Evolutionary conservation across 2,888 invertebrate genomes (phyloP).

Genomic region (Orchesella flavescens): DNA sequence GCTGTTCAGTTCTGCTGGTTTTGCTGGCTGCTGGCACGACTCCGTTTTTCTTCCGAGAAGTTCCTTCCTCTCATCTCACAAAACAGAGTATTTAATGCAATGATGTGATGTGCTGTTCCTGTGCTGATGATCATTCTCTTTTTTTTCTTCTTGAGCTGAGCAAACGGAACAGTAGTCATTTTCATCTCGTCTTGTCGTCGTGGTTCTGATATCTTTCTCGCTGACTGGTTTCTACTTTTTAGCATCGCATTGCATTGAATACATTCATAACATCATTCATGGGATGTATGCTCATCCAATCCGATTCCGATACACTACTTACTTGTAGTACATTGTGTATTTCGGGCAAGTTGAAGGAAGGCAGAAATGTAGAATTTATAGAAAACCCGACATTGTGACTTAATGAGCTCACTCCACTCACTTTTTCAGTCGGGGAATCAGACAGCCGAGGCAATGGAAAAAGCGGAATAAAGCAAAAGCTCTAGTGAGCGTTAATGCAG

Average conservation of each 20-base stretch:
- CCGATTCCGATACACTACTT: no score
- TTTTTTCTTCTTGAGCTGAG: constrained; percentile 9
- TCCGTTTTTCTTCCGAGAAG: no score
- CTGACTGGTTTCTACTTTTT: constrained; percentile 45
- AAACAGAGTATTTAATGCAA: no score
- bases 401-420: constrained; percentile 52
- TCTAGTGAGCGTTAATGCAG: constrained; percentile 45
- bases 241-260: constrained; percentile 9
- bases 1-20: background rate
- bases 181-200: constrained; percentile 16
- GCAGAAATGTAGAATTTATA: background rate
- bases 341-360: background rate
- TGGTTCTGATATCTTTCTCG: constrained; percentile 44
- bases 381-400: constrained; percentile 51
- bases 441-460: background rate
- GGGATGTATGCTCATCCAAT: no score
- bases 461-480: background rate
- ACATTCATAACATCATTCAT: no score
- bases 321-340: no score
- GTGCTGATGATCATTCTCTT: background rate
- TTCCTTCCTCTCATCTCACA: background rate
- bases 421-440: background rate
- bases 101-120: no score
- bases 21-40: no score
- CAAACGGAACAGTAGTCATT: constrained; percentile 5